Conservation (phyloP, 2,113 vertebrate genomes). For the Microtus montanus region DNA sequence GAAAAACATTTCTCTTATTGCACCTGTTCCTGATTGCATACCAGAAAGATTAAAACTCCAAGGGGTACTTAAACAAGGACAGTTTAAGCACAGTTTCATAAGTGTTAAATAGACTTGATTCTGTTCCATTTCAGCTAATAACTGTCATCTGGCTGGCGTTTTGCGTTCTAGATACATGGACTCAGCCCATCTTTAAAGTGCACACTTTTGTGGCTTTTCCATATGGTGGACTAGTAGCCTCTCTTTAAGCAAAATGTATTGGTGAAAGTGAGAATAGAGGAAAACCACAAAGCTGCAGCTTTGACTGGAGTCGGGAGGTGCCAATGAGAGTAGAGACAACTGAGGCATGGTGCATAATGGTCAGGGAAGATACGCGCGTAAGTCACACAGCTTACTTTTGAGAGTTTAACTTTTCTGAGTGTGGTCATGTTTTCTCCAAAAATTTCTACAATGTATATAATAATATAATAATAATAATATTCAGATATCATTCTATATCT, state of each 20-base stretch:
- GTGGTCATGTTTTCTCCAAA: conserved; percentile 51
- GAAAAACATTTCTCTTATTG: conserved; percentile 44
- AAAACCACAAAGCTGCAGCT: not conserved
- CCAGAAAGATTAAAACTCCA: conserved; percentile 37
- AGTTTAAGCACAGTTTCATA: conserved; percentile 58
- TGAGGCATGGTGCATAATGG: not conserved
- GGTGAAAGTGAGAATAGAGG: conserved; percentile 69
- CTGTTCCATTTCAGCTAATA: conserved; percentile 72
- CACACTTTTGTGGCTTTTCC: conserved; percentile 68
- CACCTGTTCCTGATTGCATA: conserved; percentile 5
- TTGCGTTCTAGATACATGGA: conserved; percentile 71
- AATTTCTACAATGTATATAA: not conserved
- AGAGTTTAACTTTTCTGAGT: conserved; percentile 62
- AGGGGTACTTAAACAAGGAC: conserved; percentile 39
- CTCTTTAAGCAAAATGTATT: conserved; percentile 56
- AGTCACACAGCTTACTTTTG: not conserved
- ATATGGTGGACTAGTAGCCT: conserved; percentile 75
- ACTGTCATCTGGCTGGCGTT: conserved; percentile 77
- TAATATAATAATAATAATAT: too few relatives aligned
- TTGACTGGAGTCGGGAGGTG: not conserved
- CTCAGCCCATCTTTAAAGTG: conserved; percentile 62
- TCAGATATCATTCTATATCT: not conserved
- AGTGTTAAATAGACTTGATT: conserved; percentile 64
- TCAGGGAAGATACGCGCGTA: not conserved
- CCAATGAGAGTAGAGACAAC: not conserved